phyloP scores from a whole-genome alignment of 30 jellyfish, hydroid and myxozoan genomes.

The Aurelia sp. region DNA sequence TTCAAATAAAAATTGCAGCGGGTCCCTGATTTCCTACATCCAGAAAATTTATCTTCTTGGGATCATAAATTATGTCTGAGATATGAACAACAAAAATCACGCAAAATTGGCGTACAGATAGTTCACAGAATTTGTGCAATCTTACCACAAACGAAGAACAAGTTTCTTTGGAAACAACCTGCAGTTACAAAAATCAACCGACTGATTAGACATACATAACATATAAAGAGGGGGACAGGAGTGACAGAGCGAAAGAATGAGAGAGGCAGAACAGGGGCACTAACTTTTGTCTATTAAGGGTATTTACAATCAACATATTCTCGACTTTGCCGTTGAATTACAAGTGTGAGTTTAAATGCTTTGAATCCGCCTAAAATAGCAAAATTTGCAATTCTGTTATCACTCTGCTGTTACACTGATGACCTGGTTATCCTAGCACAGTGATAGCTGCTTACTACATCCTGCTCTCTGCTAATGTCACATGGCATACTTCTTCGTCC shows the following conservation, averaged over 20 bases:
- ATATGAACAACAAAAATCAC: too few relatives aligned
- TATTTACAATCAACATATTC: constrained; percentile 39
- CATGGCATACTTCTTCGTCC: constrained; percentile 96
- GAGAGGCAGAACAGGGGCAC: constrained; percentile 31
- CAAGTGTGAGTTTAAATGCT: neutral
- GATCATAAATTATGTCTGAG: too few relatives aligned
- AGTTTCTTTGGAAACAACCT: too few relatives aligned
- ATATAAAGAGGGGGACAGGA: neutral
- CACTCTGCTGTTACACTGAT: constrained; percentile 9
- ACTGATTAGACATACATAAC: too few relatives aligned
- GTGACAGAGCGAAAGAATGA: neutral
- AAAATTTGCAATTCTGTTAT: constrained; percentile 15
- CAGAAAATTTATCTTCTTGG: too few relatives aligned
- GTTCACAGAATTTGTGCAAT: too few relatives aligned
- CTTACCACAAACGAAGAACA: too few relatives aligned
- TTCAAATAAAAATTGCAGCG: too few relatives aligned
- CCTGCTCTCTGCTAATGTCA: constrained; percentile 19
- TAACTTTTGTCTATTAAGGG: neutral
- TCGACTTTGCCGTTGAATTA: constrained; percentile 3
- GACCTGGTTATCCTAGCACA: neutral
- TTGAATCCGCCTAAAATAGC: constrained; percentile 49
- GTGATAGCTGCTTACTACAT: constrained; percentile 19
- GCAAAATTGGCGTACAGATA: too few relatives aligned
- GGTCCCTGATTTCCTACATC: too few relatives aligned
- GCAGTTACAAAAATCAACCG: too few relatives aligned